Percentiles rank a stretch among this genome's conserved stretches.
phyloP scores from a whole-genome alignment of 2,797 vertebrate genomes.

The Poeciliopsis presidionis region DNA sequence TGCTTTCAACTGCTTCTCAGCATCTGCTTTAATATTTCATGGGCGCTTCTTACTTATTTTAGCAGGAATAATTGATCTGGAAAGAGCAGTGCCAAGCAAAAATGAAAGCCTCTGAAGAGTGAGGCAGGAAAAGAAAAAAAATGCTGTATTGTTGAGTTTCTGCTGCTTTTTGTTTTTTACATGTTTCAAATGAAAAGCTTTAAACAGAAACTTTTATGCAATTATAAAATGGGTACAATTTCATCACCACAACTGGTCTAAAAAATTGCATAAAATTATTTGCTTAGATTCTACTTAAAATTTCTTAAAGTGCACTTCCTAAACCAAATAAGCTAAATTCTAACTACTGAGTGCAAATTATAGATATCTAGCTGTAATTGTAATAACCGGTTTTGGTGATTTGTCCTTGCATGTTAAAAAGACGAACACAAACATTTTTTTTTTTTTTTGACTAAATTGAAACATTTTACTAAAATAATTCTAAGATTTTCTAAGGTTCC shows the following conservation, averaged over 20 bases:
- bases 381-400: neutral
- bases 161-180: constrained; percentile 24
- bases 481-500: neutral
- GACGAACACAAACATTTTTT: neutral
- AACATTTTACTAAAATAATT: neutral
- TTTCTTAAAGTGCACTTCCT: neutral
- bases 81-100: constrained; percentile 64
- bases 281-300: neutral
- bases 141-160: constrained; percentile 26
- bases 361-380: neutral
- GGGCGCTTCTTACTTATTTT: constrained; percentile 76
- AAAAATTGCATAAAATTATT: neutral
- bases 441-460: neutral
- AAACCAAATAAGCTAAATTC: neutral
- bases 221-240: neutral
- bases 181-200: constrained; percentile 25
- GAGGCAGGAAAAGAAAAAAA: neutral
- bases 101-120: constrained; percentile 53
- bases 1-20: constrained; percentile 76
- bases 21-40: constrained; percentile 78
- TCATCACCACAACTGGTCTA: neutral
- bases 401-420: neutral
- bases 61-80: constrained; percentile 81
- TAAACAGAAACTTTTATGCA: constrained; percentile 5
- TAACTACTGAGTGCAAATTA: neutral